These are phyloP conservation scores for human DNA, from an alignment of 2,113 vertebrate species.

Conservation along the genomic window GRCh38 chr17:69897501-69898000, in stretches of 20 bases:
- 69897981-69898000: not conserved
- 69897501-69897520: rapidly evolving
- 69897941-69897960: not conserved
- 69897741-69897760: too few relatives aligned
- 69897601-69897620: not conserved
- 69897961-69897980: not conserved
- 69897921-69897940: rapidly evolving
- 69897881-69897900: not conserved
- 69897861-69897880: too few relatives aligned
- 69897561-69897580: not conserved
- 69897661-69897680: too few relatives aligned
- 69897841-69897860: not conserved
- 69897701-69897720: not conserved
- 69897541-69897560: not conserved
- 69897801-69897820: not conserved
- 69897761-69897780: not conserved
- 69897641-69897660: not conserved
- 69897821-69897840: not conserved
- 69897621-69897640: not conserved
- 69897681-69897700: not conserved
- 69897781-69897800: not conserved
- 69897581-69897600: not conserved
- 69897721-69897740: not conserved
- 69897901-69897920: too few relatives aligned
- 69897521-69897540: not conserved